Base-by-base conservation (phyloP, 1,140 invertebrate genomes). In the Drosophila gunungcola region DNA sequence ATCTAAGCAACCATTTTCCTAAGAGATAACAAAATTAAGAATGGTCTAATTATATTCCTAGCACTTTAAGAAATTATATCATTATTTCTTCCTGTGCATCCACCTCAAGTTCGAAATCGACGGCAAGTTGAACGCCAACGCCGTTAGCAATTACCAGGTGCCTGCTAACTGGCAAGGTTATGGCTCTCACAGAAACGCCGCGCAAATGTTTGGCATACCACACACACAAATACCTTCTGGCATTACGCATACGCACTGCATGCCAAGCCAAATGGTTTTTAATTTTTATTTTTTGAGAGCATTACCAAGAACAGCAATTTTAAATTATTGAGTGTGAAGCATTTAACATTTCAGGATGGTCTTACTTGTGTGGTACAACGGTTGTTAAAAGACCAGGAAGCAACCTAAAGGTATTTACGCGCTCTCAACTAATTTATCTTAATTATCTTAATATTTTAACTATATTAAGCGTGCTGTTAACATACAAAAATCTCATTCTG, bases 281-380 rank as follows among this genome's bases (percentile, higher is more conserved):
- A 73, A 43, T 36, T 54, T 55, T 43, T 36, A n/a, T 7, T 48
- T 34, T 36, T 32, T n/a, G 27, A 46, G 21, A 51, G 64, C 51
- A 70, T 70, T 70, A 56, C 29, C 38, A 21, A 48, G 43, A 70
- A 41, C 38, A 77, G 73, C 73, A 62, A 48, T 78, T 78, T 70
- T 78, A 88, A 82, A 88, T 86, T 86, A 86, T 78, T 70, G 79
- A 80, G 83, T 88, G 83, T 88, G 76, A 88, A 88, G 81, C 75
- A 73, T 88, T 76, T 77, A 76, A 58, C 73, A 76, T 60, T 60
- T 58, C 52, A 41, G 49, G 10, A 21, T 34, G 34, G 63, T 48
- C 39, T 45, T 6, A 1, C 2, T 6, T 36, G 5, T n/a, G 2
- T 6, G 4, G 57, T 16, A 83, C 81, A 61, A 53, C 85, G 81